A percentile compares a stretch with the other conserved stretches of the same genome.
phyloP scores from a whole-genome alignment of 2,113 vertebrate species.

The Anseranas semipalmata region DNA sequence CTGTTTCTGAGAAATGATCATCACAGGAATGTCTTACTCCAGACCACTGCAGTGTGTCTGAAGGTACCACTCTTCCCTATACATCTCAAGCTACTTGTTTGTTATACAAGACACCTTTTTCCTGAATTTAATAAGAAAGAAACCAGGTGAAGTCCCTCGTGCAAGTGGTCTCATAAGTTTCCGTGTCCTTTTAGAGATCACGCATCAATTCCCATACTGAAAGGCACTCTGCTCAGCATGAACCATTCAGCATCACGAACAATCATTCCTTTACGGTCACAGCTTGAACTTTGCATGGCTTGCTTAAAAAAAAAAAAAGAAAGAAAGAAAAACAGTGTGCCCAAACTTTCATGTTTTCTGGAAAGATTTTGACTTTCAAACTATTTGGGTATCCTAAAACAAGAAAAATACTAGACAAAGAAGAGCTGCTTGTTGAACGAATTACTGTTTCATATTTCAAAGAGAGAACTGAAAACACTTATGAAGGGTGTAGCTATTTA shows the following conservation, averaged over 20 bases:
- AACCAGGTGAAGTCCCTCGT: neutral
- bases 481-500: constrained; percentile 42
- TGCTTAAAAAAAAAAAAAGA: neutral
- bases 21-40: neutral
- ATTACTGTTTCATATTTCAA: constrained; percentile 21
- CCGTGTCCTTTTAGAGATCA: neutral
- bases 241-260: neutral
- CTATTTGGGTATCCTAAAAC: neutral
- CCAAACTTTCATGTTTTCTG: neutral
- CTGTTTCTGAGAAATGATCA: neutral
- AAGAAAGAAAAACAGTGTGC: neutral
- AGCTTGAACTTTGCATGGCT: neutral
- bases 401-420: neutral
- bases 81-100: neutral
- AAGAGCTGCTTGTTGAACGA: neutral
- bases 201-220: neutral
- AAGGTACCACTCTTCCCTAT: neutral
- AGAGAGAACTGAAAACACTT: constrained; percentile 60
- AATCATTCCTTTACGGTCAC: neutral
- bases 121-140: neutral
- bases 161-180: neutral
- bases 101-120: neutral
- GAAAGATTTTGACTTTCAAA: constrained; percentile 1
- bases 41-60: neutral
- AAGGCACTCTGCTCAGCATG: neutral